These are phyloP conservation scores for Platyrinchus mystaceus DNA, from an alignment of 2,797 vertebrate species.

Conservation along the genomic window DNA sequence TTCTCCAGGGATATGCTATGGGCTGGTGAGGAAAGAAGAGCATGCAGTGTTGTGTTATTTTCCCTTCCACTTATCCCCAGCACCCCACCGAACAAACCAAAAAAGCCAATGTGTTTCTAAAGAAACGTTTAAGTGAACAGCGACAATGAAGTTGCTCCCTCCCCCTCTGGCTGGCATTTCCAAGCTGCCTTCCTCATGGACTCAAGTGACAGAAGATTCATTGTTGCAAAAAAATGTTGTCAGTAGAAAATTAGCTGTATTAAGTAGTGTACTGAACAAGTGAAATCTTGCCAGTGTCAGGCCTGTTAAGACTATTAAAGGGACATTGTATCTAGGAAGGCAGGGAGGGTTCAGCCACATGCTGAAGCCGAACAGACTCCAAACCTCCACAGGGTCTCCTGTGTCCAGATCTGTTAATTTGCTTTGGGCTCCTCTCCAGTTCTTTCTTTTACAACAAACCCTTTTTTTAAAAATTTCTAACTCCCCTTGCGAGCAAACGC, in stretches of 20 bases:
- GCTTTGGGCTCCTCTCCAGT: conserved; percentile 50
- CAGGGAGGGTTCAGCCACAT: conserved; percentile 29
- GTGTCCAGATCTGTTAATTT: conserved; percentile 53
- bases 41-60: neutral
- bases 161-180: conserved; percentile 42
- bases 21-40: neutral
- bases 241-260: conserved; percentile 66
- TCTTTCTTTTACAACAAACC: conserved; percentile 14
- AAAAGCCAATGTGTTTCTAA: neutral
- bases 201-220: conserved; percentile 59
- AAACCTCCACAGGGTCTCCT: neutral
- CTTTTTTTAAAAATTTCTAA: neutral
- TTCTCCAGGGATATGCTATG: neutral
- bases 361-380: conserved; percentile 2
- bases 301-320: conserved; percentile 55
- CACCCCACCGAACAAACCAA: neutral
- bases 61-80: neutral
- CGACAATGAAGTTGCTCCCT: neutral
- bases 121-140: neutral
- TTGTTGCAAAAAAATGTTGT: conserved; percentile 64
- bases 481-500: neutral
- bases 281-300: conserved; percentile 51
- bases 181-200: conserved; percentile 16
- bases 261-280: conserved; percentile 47
- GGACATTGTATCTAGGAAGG: conserved; percentile 41